Conservation (phyloP, 2,888 invertebrate genomes). For the Papilio gigon region DNA sequence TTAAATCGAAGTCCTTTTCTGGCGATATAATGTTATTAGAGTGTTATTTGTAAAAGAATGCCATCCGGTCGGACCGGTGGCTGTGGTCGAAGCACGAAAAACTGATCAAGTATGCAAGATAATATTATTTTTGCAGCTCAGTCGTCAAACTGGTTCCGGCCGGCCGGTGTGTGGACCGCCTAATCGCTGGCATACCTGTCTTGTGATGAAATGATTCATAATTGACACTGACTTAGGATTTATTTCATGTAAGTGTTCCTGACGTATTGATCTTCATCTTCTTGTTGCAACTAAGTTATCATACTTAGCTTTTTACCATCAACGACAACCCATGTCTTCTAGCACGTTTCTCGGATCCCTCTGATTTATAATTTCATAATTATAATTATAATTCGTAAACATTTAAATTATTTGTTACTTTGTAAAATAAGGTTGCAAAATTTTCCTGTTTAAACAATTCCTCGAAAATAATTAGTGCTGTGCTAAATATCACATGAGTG, state of each 20-base stretch:
- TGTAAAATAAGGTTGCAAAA: neutral
- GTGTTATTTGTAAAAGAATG: slow-evolving; percentile 38
- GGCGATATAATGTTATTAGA: slow-evolving; percentile 34
- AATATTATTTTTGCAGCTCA: slow-evolving; percentile 38
- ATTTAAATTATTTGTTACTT: neutral
- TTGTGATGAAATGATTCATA: slow-evolving; percentile 16
- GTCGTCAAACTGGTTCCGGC: slow-evolving; percentile 38
- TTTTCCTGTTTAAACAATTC: slow-evolving; percentile 34
- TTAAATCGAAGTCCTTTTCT: slow-evolving; percentile 8
- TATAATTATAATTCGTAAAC: neutral
- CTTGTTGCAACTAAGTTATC: slow-evolving; percentile 1
- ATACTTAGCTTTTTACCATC: neutral
- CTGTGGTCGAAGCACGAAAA: slow-evolving; percentile 34
- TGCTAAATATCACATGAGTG: neutral
- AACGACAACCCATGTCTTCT: neutral
- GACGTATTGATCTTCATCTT: neutral
- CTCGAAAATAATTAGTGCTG: slow-evolving; percentile 23
- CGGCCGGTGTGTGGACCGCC: slow-evolving; percentile 31
- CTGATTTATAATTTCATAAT: neutral
- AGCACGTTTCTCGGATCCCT: neutral
- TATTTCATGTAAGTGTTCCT: neutral
- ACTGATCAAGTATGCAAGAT: slow-evolving; percentile 40
- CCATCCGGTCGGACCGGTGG: slow-evolving; percentile 36
- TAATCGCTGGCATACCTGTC: slow-evolving; percentile 34
- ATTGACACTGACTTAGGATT: slow-evolving; percentile 18